Percentiles rank a stretch among this genome's conserved stretches.
phyloP scores from a whole-genome alignment of 2,888 invertebrate genomes.

The Athalia rosae region DNA sequence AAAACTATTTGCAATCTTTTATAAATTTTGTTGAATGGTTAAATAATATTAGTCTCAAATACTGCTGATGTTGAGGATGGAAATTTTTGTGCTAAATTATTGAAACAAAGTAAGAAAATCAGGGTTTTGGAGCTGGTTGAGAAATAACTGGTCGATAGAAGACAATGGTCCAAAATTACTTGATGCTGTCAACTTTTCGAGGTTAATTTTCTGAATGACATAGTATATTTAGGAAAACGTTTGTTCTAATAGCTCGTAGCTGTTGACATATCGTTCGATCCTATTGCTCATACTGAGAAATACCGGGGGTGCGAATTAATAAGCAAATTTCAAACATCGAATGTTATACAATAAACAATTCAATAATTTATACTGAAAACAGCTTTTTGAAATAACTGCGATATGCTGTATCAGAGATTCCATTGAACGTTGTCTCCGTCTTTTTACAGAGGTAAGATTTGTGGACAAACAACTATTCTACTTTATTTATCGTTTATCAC shows the following conservation, averaged over 20 bases:
- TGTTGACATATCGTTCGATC: background rate
- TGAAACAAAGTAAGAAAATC: background rate
- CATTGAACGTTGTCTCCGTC: no score
- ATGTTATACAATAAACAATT: background rate
- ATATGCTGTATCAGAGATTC: no score
- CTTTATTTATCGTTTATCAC: no score
- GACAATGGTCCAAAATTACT: background rate
- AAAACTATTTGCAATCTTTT: no score
- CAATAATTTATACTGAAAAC: no score
- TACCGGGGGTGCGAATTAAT: background rate
- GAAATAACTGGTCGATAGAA: conserved; percentile 33
- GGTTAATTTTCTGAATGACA: conserved; percentile 28
- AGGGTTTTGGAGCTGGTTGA: background rate
- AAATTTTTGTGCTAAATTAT: background rate
- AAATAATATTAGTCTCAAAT: no score
- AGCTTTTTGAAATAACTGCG: no score
- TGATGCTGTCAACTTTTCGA: conserved; percentile 28
- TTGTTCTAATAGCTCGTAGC: conserved; percentile 9
- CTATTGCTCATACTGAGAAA: background rate
- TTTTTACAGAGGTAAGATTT: no score
- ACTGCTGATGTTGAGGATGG: background rate
- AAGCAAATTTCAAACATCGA: background rate
- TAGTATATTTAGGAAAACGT: background rate
- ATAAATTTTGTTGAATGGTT: no score
- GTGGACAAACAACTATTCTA: no score